Conservation (phyloP, 2,888 invertebrate genomes). For the Pterobdella sp. region DNA sequence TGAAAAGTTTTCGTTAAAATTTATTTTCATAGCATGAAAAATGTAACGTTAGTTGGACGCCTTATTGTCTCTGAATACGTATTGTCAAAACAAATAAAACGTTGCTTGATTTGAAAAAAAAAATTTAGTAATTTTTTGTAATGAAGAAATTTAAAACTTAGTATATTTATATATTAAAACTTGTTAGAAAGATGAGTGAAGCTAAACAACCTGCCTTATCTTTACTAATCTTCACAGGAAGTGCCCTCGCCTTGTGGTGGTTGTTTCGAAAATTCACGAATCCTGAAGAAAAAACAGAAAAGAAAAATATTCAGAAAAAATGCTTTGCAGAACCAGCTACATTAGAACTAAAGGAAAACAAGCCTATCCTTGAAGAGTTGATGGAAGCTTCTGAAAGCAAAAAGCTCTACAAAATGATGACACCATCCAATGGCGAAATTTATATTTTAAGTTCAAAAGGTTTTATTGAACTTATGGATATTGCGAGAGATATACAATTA, state of each 20-base stretch:
- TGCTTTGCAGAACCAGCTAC: not conserved
- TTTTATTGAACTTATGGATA: not conserved
- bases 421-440: not conserved
- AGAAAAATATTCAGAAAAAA: not conserved
- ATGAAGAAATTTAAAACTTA: not conserved
- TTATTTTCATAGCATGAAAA: too few species aligned
- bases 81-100: too few species aligned
- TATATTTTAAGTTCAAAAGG: constrained; percentile 10
- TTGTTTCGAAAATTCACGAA: constrained; percentile 3
- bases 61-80: too few species aligned
- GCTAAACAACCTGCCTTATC: not conserved
- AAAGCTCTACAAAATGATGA: not conserved
- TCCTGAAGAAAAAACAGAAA: not conserved
- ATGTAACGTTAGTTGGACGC: too few species aligned
- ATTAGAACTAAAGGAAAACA: not conserved
- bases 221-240: not conserved
- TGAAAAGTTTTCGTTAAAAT: too few species aligned
- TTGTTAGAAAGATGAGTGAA: not conserved
- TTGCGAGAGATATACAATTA: constrained; percentile 3
- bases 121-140: not conserved
- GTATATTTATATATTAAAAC: not conserved
- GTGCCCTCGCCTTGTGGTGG: constrained; percentile 25
- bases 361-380: constrained; percentile 4
- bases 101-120: not conserved
- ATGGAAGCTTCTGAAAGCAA: not conserved